phyloP scores from a whole-genome alignment of 2,888 invertebrate species.

The Dorcus parallelipipedus region DNA sequence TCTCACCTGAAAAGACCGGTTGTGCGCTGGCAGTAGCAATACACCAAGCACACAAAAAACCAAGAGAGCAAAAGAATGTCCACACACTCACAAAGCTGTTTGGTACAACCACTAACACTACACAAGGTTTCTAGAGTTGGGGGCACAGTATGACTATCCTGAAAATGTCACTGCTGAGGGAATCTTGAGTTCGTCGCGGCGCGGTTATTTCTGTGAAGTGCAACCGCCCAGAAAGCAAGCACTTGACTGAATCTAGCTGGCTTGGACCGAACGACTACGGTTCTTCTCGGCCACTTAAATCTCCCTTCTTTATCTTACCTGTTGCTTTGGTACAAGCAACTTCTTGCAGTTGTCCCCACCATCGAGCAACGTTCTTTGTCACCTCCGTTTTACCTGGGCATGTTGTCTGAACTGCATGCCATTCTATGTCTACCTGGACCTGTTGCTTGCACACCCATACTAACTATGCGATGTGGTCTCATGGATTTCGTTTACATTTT shows the following conservation, averaged over 20 bases:
- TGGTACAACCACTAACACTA: constrained; percentile 3
- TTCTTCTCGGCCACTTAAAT: constrained; percentile 19
- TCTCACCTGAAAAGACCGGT: constrained; percentile 40
- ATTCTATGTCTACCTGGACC: constrained; percentile 32
- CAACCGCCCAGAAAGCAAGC: constrained; percentile 18
- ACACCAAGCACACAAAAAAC: constrained; percentile 2
- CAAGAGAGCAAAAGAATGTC: background rate
- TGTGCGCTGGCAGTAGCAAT: constrained; percentile 21
- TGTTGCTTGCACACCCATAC: constrained; percentile 29
- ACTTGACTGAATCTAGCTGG: constrained; percentile 20
- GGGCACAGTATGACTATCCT: background rate
- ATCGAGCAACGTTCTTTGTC: constrained; percentile 25
- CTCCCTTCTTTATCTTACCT: constrained; percentile 22
- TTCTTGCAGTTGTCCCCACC: constrained; percentile 12
- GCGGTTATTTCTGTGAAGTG: constrained; percentile 16
- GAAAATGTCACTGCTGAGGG: background rate
- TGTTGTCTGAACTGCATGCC: constrained; percentile 33
- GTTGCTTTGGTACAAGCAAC: constrained; percentile 18
- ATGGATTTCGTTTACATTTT: constrained; percentile 15
- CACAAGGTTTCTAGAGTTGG: background rate
- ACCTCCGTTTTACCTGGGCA: constrained; percentile 30
- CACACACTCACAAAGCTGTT: background rate
- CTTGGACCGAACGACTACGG: constrained; percentile 20
- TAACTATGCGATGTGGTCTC: constrained; percentile 19
- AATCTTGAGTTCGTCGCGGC: constrained; percentile 2